A percentile compares a stretch with the other conserved stretches of the same genome.
These are phyloP conservation scores for Apotomis turbidana DNA, from an alignment of 2,888 invertebrate genomes.

Conservation along the genomic window DNA sequence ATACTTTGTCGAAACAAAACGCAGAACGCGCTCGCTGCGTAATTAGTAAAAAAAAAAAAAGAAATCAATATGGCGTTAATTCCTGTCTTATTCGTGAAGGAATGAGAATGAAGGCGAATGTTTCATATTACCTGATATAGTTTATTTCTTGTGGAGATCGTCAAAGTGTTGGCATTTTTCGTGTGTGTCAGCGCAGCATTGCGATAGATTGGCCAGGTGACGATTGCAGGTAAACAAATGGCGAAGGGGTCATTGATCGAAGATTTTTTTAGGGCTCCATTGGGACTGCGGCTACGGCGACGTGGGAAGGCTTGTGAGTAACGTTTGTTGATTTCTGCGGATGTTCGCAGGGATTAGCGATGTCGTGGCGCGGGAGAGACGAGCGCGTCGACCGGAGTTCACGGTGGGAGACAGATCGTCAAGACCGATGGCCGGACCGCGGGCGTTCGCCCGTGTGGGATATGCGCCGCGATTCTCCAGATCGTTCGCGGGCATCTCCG, in stretches of 20 bases:
- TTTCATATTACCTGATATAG: not conserved
- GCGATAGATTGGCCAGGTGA: conserved; percentile 30
- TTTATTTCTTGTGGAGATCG: not conserved
- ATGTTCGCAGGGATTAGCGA: conserved; percentile 75
- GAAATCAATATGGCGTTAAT: conserved; percentile 33
- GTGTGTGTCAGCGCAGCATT: conserved; percentile 13
- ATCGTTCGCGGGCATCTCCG: conserved; percentile 53
- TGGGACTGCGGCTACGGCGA: conserved; percentile 46
- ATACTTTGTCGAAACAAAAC: conserved; percentile 25
- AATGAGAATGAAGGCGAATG: not conserved
- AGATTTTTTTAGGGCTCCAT: conserved; percentile 55
- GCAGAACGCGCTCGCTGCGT: conserved; percentile 18
- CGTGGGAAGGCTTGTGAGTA: conserved; percentile 62
- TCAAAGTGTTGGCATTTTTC: not conserved
- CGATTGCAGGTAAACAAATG: conserved; percentile 68
- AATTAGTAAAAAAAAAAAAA: conserved; percentile 22
- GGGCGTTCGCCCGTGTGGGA: conserved; percentile 72
- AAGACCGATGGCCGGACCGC: conserved; percentile 51
- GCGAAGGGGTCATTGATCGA: conserved; percentile 64
- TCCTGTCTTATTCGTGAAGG: not conserved
- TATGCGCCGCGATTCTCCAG: conserved; percentile 61
- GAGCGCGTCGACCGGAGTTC: conserved; percentile 67
- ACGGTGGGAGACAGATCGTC: conserved; percentile 63
- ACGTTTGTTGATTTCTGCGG: conserved; percentile 65
- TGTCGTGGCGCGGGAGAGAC: conserved; percentile 77